Percentiles rank a stretch among this genome's conserved stretches.
phyloP scores from a whole-genome alignment of 2,888 invertebrate species.

The Eulithis testata region DNA sequence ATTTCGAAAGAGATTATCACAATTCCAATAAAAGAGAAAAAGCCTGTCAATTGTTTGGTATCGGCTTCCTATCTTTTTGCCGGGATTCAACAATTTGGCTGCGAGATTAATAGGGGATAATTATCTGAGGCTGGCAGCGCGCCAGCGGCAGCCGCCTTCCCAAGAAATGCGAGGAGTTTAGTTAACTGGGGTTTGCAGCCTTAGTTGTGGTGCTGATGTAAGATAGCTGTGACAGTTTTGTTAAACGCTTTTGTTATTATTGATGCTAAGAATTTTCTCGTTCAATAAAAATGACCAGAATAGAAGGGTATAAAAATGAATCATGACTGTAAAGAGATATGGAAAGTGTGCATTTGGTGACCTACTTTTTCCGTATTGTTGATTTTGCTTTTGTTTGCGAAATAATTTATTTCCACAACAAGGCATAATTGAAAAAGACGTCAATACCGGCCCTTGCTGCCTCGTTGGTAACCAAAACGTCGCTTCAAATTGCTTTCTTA shows the following conservation, averaged over 20 bases:
- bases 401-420: slow-evolving; percentile 2
- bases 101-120: slow-evolving; percentile 71
- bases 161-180: slow-evolving; percentile 40
- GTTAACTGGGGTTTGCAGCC: slow-evolving; percentile 23
- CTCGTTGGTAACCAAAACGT: slow-evolving; percentile 47
- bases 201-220: slow-evolving; percentile 17
- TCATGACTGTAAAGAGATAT: too few species aligned
- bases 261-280: neutral
- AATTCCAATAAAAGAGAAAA: slow-evolving; percentile 33
- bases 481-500: slow-evolving; percentile 63
- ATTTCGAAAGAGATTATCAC: slow-evolving; percentile 22
- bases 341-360: neutral
- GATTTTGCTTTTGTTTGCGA: slow-evolving; percentile 7
- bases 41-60: slow-evolving; percentile 39
- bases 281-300: neutral
- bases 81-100: slow-evolving; percentile 60
- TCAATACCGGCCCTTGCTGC: slow-evolving; percentile 35
- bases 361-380: neutral
- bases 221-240: slow-evolving; percentile 24
- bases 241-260: slow-evolving; percentile 13
- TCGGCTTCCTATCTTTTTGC: slow-evolving; percentile 54
- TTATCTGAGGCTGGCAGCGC: slow-evolving; percentile 61
- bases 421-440: slow-evolving; percentile 23
- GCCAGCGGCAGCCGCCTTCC: slow-evolving; percentile 46
- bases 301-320: too few species aligned